Conservation (phyloP, 2,113 vertebrate species). For the Phalacrocorax pelagicus region DNA sequence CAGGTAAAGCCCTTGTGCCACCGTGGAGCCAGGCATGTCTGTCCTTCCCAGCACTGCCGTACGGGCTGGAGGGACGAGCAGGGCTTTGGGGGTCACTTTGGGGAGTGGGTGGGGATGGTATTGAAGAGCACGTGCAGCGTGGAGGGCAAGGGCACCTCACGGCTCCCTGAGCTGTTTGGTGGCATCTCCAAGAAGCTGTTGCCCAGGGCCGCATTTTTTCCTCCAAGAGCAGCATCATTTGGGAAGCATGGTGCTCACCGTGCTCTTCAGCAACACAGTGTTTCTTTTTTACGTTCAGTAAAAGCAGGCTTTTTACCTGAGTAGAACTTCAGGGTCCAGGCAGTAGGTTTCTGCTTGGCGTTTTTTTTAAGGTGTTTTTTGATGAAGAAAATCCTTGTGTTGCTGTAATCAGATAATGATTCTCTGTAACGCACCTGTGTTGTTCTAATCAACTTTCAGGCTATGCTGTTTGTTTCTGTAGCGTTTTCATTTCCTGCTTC, state of each 20-base stretch:
- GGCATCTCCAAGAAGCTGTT: background rate
- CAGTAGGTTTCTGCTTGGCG: background rate
- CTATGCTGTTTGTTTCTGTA: background rate
- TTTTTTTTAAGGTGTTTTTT: background rate
- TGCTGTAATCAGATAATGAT: background rate
- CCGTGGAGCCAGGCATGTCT: background rate
- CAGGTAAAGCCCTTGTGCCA: background rate
- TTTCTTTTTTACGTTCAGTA: background rate
- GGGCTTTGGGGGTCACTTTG: background rate
- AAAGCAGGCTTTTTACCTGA: background rate
- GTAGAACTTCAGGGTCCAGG: background rate
- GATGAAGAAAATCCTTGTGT: background rate
- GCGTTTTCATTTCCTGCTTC: background rate
- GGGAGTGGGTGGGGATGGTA: background rate
- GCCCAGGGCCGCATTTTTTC: rapidly evolving
- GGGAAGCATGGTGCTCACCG: background rate
- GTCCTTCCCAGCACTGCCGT: background rate
- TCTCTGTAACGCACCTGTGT: background rate
- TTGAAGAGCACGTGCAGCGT: rapidly evolving
- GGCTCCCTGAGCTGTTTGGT: background rate
- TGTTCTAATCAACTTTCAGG: background rate
- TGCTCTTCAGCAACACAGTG: background rate
- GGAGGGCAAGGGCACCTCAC: background rate
- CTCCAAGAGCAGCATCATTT: background rate
- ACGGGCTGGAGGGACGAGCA: background rate